Evolutionary conservation across 1,140 invertebrate species (phyloP).

Genomic region (Drosophila eugracilis): DNA sequence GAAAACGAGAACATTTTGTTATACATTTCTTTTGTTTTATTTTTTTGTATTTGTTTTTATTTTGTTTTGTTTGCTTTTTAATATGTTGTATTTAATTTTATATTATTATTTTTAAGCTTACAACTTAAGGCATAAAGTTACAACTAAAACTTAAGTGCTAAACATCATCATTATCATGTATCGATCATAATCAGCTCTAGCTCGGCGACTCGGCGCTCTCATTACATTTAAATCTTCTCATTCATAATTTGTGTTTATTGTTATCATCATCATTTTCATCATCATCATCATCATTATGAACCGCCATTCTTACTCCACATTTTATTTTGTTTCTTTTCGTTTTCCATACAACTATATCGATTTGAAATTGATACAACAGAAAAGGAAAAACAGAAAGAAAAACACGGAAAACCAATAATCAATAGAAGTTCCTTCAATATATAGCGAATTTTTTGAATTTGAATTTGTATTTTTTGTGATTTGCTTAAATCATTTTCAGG

Average conservation of each 20-base stretch:
- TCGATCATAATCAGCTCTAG: constrained; percentile 65
- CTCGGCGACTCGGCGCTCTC: constrained; percentile 33
- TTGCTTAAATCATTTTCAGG: constrained; percentile 16
- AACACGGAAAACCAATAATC: too few species aligned
- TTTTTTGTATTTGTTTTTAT: constrained; percentile 64
- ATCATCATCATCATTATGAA: too few species aligned
- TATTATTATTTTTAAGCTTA: constrained; percentile 82
- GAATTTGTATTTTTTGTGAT: constrained; percentile 19
- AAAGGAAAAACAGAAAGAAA: constrained; percentile 25
- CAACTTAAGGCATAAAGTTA: constrained; percentile 84
- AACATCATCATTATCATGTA: constrained; percentile 65
- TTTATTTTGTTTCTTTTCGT: constrained; percentile 15
- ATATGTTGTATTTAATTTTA: constrained; percentile 81
- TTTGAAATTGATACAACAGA: constrained; percentile 56
- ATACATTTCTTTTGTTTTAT: constrained; percentile 73
- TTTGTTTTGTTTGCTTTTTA: constrained; percentile 78
- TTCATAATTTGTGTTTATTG: constrained; percentile 54
- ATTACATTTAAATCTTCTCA: constrained; percentile 36
- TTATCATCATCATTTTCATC: too few species aligned
- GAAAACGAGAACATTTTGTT: constrained; percentile 49
- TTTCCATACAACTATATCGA: constrained; percentile 39
- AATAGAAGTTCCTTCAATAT: constrained; percentile 31
- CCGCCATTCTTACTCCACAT: constrained; percentile 5
- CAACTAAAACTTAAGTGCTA: constrained; percentile 79
- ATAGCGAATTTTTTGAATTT: constrained; percentile 29